A percentile compares a stretch with the other conserved stretches of the same genome.
phyloP scores from a whole-genome alignment of 2,888 invertebrate genomes.

The Drosophila percnosoma region DNA sequence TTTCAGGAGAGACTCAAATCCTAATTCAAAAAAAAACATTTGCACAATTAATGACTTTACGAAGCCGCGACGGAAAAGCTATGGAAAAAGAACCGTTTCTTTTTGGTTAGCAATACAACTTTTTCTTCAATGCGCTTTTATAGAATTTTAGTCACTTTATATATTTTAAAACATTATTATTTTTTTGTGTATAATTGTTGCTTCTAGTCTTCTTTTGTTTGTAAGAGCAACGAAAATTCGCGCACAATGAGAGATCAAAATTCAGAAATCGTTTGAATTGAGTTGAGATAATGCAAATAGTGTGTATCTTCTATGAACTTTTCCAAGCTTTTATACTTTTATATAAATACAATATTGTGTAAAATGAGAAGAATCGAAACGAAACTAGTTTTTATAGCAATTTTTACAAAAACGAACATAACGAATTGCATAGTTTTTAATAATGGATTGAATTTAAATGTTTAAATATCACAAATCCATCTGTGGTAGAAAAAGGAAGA shows the following conservation, averaged over 20 bases:
- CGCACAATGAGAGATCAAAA: conserved; percentile 47
- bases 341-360: conserved; percentile 78
- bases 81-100: conserved; percentile 50
- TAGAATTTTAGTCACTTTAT: conserved; percentile 79
- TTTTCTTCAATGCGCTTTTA: conserved; percentile 77
- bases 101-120: conserved; percentile 60
- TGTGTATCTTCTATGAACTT: conserved; percentile 72
- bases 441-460: conserved; percentile 70
- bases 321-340: conserved; percentile 79
- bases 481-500: conserved; percentile 55
- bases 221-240: conserved; percentile 82
- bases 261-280: conserved; percentile 47
- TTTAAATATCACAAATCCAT: conserved; percentile 51
- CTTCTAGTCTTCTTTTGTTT: conserved; percentile 84
- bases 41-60: conserved; percentile 76
- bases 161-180: conserved; percentile 71
- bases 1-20: conserved; percentile 80
- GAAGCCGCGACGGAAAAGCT: conserved; percentile 58
- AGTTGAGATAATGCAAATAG: conserved; percentile 49
- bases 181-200: conserved; percentile 83
- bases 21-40: conserved; percentile 27
- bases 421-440: conserved; percentile 75
- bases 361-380: conserved; percentile 75
- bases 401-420: conserved; percentile 72
- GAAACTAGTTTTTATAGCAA: conserved; percentile 82